Conservation (phyloP, 2,888 invertebrate species). For the Thalpophila matura region DNA sequence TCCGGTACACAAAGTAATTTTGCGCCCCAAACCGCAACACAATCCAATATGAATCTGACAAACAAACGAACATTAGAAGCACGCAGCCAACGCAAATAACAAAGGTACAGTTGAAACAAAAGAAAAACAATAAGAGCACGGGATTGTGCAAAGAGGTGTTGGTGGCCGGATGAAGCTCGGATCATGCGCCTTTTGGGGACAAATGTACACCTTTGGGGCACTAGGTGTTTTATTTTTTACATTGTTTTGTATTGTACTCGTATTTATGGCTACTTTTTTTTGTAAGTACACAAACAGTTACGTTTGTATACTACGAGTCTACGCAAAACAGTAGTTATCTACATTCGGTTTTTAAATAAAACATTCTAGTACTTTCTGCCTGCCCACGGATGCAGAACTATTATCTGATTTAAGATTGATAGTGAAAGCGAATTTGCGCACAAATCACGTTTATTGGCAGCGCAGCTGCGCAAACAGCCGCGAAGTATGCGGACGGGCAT, state of each 20-base stretch:
- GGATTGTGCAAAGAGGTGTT: constrained; percentile 19
- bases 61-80: constrained; percentile 12
- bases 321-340: neutral
- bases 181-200: constrained; percentile 25
- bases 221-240: constrained; percentile 2
- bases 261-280: no score
- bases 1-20: constrained; percentile 12
- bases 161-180: constrained; percentile 11
- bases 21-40: neutral
- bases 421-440: constrained; percentile 45
- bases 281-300: constrained; percentile 4
- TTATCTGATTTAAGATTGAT: constrained; percentile 53
- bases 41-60: neutral
- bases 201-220: constrained; percentile 1
- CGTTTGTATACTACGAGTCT: constrained; percentile 38
- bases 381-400: constrained; percentile 30
- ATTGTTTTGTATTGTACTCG: neutral
- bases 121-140: constrained; percentile 7
- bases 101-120: constrained; percentile 14
- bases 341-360: constrained; percentile 18
- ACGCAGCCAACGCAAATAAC: constrained; percentile 3
- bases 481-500: constrained; percentile 1
- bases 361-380: constrained; percentile 8
- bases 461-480: constrained; percentile 47
- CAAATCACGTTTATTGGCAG: constrained; percentile 47